phyloP scores from a whole-genome alignment of 2,797 vertebrate genomes.

The Heterohyrax brucei region DNA sequence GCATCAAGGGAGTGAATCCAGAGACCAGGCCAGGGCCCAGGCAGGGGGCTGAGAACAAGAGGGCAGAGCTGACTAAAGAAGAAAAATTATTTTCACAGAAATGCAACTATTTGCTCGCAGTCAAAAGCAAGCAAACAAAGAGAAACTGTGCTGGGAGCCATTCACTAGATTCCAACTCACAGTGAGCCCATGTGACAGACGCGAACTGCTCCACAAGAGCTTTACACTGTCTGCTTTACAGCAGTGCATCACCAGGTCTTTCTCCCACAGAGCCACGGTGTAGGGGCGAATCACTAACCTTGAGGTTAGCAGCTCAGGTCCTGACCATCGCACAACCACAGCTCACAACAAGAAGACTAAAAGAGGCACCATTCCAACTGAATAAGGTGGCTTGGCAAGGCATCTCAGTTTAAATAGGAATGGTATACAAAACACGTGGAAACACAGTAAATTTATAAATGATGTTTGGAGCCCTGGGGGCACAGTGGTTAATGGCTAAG shows the following conservation, averaged over 20 bases:
- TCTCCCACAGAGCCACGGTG: too few relatives aligned
- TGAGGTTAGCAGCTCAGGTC: too few relatives aligned
- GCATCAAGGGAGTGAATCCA: neutral
- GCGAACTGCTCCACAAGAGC: too few relatives aligned
- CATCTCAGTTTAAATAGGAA: neutral
- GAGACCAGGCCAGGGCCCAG: neutral
- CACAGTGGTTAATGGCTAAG: too few relatives aligned
- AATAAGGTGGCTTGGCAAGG: neutral
- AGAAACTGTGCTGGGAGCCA: neutral
- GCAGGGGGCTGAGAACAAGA: neutral
- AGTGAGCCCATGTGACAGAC: too few relatives aligned
- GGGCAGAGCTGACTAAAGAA: neutral
- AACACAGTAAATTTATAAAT: neutral
- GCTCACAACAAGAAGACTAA: neutral
- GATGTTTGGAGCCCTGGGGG: neutral
- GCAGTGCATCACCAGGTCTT: too few relatives aligned
- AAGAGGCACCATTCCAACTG: neutral
- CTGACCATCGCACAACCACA: too few relatives aligned
- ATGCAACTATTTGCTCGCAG: neutral
- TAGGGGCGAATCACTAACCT: neutral
- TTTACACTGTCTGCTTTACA: too few relatives aligned
- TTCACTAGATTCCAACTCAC: neutral
- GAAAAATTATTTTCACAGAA: neutral
- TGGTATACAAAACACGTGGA: neutral
- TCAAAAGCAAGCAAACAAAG: neutral